These are phyloP conservation scores for Botia kubotai DNA, from an alignment of 2,797 vertebrate genomes.

Conservation along the genomic window DNA sequence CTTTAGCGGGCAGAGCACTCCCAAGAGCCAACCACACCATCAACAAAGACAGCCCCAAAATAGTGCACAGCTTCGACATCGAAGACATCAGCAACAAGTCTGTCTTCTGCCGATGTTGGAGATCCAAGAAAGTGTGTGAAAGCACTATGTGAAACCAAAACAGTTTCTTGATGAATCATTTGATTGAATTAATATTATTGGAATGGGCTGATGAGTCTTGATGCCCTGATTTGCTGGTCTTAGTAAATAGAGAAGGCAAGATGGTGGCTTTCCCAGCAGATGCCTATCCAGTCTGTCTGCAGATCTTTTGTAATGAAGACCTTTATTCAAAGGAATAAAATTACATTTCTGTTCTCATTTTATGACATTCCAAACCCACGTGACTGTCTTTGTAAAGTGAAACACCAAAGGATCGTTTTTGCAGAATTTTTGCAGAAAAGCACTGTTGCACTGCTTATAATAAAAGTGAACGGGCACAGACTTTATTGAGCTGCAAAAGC, in stretches of 20 bases:
- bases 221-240: neutral
- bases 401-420: neutral
- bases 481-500: too few relatives aligned
- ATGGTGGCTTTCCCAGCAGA: neutral
- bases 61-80: slow-evolving; percentile 83
- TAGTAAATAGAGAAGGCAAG: neutral
- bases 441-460: too few relatives aligned
- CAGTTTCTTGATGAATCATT: neutral
- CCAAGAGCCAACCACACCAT: slow-evolving; percentile 71
- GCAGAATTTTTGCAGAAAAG: too few relatives aligned
- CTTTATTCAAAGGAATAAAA: too few relatives aligned
- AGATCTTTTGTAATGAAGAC: neutral
- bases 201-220: neutral
- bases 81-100: slow-evolving; percentile 81
- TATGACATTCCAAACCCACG: neutral
- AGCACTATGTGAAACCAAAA: neutral
- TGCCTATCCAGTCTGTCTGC: neutral
- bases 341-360: neutral
- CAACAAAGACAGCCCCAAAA: slow-evolving; percentile 80
- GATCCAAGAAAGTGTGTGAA: slow-evolving; percentile 78
- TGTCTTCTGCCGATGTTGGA: slow-evolving; percentile 84
- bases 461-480: too few relatives aligned
- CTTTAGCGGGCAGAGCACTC: slow-evolving; percentile 65
- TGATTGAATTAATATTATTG: neutral
- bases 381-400: neutral